A percentile compares a stretch with the other conserved stretches of the same genome.
These are phyloP conservation scores for Ataeniobius toweri DNA, from an alignment of 2,797 vertebrate species.

Conservation along the genomic window DNA sequence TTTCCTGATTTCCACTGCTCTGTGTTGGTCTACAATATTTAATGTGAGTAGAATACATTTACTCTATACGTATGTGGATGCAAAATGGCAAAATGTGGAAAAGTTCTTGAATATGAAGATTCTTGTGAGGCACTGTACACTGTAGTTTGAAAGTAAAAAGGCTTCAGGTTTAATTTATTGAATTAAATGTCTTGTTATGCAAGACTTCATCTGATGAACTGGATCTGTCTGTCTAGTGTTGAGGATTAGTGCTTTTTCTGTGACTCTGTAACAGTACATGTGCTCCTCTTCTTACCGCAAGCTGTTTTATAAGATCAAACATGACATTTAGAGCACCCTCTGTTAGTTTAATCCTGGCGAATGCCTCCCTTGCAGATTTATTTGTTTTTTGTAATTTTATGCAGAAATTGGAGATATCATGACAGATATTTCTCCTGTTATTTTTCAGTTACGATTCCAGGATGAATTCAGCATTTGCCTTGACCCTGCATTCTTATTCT, in stretches of 20 bases:
- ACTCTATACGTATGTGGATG: background rate
- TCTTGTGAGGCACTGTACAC: background rate
- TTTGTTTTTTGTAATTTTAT: constrained; percentile 5
- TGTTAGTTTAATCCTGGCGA: constrained; percentile 45
- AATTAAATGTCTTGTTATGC: constrained; percentile 37
- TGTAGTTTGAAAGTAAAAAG: background rate
- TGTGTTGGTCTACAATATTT: background rate
- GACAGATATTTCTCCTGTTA: constrained; percentile 31
- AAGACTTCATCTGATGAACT: constrained; percentile 34
- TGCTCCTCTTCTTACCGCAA: constrained; percentile 47
- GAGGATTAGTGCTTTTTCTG: constrained; percentile 54
- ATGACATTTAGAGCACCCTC: constrained; percentile 52
- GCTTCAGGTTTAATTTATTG: background rate
- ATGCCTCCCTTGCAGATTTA: constrained; percentile 41
- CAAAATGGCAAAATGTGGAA: background rate
- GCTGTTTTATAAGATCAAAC: constrained; percentile 46
- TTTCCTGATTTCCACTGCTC: background rate
- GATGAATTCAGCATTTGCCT: constrained; percentile 35
- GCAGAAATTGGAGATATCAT: constrained; percentile 3
- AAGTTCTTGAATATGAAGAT: background rate
- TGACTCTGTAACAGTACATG: constrained; percentile 40
- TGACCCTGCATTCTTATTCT: background rate
- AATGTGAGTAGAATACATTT: background rate
- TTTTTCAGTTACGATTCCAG: constrained; percentile 26
- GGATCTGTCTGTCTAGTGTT: constrained; percentile 3